Percentiles rank a stretch among this genome's conserved stretches.
Evolutionary conservation across 1,140 invertebrate genomes (phyloP).

Genomic region (Onthophagus taurus): DNA sequence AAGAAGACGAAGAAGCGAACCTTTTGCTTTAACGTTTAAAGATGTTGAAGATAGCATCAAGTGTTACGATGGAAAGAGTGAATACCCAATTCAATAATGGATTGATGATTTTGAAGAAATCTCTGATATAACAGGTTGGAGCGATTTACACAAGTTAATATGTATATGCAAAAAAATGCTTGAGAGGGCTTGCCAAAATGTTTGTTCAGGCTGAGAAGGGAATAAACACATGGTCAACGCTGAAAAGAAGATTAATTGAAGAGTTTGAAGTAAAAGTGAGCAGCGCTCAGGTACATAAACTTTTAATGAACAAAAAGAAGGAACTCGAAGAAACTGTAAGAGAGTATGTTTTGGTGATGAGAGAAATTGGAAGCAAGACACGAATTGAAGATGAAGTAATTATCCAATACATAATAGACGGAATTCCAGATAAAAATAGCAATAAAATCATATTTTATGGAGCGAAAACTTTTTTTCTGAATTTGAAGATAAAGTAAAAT

Average conservation of each 20-base stretch:
- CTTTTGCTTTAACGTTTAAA: no score
- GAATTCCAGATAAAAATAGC: slow-evolving; percentile 17
- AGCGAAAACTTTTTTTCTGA: neutral
- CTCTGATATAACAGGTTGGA: no score
- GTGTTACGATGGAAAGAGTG: no score
- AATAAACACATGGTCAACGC: no score
- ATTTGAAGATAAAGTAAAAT: slow-evolving; percentile 11
- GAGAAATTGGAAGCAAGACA: slow-evolving; percentile 25
- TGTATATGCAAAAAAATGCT: no score
- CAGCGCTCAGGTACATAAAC: slow-evolving; percentile 14
- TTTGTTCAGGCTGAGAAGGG: no score
- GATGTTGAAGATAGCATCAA: no score
- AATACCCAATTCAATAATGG: no score
- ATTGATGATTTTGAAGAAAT: no score
- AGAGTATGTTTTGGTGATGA: slow-evolving; percentile 24
- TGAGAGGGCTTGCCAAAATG: no score
- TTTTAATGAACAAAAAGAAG: slow-evolving; percentile 9
- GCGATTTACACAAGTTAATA: no score
- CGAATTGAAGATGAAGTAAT: slow-evolving; percentile 19
- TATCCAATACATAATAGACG: slow-evolving; percentile 30
- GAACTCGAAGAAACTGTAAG: slow-evolving; percentile 17
- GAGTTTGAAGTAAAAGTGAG: slow-evolving; percentile 14
- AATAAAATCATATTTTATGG: slow-evolving; percentile 21
- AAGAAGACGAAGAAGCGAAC: no score
- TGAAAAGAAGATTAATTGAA: slow-evolving; percentile 14